Evolutionary conservation across 2,113 vertebrate genomes (phyloP), one percentile per base, ranked within the genome.

Genomic region (Lycocorax pyrrhopterus): DNA sequence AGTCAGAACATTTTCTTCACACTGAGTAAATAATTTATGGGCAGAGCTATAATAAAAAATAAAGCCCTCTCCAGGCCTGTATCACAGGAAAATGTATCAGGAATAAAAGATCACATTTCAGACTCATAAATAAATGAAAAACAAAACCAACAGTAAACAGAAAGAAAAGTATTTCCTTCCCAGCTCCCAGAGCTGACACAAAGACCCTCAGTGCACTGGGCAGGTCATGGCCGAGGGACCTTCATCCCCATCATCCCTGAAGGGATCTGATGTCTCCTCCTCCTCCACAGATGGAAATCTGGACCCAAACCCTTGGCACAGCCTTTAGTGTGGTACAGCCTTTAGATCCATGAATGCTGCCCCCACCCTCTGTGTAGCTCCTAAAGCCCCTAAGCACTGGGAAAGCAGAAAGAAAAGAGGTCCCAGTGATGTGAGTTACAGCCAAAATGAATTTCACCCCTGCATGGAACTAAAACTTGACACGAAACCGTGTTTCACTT

Each of bases 11-110:
- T 95, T 97, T 97, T 96, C 82, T 94, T 95, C 87, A 75, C 72
- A 83, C 87, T 76, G 94, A 89, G 55, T 97, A 94, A 98, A 97
- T 97, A 96, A 98, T 97, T 98, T 96, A 97, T 97, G 63, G 86
- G 73, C 59, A 90, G 37, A 96, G 73, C 94, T 94, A 86, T 79
- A 96, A 93, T 87, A 92, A 92, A 85, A 67, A 87, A 63, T 68
- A 90, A 92, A 88, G 33, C 46, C 78, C 89, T 96, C 69, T 94
- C 93, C 81, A 93, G 73, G 85, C 89, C 87, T 78, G 35, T 85
- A 83, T 91, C 18, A 25, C 87, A 96, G 67, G 68, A 89, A 95
- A 97, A 96, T 23, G 44, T 78, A 96, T 74, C 89, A 88, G 89
- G 90, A 96, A 96, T 93, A 95, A 95, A 95, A 90, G 95, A 97